These are phyloP conservation scores for Koerneria pararmatus DNA, from an alignment of 2,888 invertebrate genomes.

Conservation along the genomic window DNA sequence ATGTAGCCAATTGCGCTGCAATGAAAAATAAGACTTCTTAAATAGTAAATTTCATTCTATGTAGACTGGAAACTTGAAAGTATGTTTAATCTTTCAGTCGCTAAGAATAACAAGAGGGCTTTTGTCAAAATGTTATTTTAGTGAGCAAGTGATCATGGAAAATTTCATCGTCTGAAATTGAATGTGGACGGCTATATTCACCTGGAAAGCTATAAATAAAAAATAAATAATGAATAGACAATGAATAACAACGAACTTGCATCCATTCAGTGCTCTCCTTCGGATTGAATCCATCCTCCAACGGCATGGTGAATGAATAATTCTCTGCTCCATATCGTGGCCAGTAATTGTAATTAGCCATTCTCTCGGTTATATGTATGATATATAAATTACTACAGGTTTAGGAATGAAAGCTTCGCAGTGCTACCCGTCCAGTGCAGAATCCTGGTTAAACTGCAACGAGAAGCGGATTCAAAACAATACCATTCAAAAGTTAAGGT, in stretches of 20 bases:
- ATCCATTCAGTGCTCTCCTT: slow-evolving; percentile 44
- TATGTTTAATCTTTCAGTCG: background rate
- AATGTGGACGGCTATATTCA: background rate
- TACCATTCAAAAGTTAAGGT: too few relatives aligned
- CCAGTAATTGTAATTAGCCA: slow-evolving; percentile 56
- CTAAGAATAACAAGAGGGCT: background rate
- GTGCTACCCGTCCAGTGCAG: too few relatives aligned
- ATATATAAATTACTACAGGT: too few relatives aligned
- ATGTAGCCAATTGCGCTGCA: slow-evolving; percentile 82
- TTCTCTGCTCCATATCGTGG: slow-evolving; percentile 65
- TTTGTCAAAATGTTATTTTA: background rate
- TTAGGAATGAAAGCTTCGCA: too few relatives aligned
- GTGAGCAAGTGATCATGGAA: too few relatives aligned
- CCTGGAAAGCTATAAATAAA: background rate
- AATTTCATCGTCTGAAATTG: background rate
- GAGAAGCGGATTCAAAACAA: too few relatives aligned
- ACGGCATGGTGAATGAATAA: slow-evolving; percentile 88
- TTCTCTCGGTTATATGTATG: too few relatives aligned
- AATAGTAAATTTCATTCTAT: too few relatives aligned
- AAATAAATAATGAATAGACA: background rate
- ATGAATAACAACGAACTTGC: slow-evolving; percentile 8
- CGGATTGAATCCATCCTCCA: slow-evolving; percentile 89
- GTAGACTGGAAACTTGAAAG: background rate
- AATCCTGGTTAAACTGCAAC: too few relatives aligned
- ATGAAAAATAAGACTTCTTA: slow-evolving; percentile 63